Conservation (phyloP, 1,140 invertebrate genomes). For the Micrasema longulum region DNA sequence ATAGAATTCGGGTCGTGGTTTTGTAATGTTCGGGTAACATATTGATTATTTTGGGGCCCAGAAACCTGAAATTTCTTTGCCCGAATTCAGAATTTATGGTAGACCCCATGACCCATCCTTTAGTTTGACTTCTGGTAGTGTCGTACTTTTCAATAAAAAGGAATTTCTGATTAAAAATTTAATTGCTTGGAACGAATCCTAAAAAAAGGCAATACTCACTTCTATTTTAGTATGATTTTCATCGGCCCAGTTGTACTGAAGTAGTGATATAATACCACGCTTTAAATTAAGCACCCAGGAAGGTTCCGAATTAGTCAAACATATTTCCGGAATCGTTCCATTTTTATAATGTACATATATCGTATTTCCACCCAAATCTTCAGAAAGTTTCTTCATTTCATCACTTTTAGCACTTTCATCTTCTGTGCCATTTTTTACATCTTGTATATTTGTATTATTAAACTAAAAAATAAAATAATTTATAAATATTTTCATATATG, state of each 20-base stretch:
- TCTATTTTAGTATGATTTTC: slow-evolving; percentile 15
- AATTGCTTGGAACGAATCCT: too few relatives aligned
- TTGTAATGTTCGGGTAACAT: too few relatives aligned
- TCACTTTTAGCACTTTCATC: slow-evolving; percentile 10
- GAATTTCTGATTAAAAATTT: too few relatives aligned
- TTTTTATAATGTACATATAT: slow-evolving; percentile 37
- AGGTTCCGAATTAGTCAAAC: slow-evolving; percentile 22
- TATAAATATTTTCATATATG: too few relatives aligned
- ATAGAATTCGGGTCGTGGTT: too few relatives aligned
- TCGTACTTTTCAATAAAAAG: too few relatives aligned
- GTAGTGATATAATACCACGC: slow-evolving; percentile 44
- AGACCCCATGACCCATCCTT: too few relatives aligned
- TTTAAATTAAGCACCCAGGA: slow-evolving; percentile 45
- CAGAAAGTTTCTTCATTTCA: slow-evolving; percentile 1
- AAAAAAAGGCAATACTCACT: too few relatives aligned
- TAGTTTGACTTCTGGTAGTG: too few relatives aligned
- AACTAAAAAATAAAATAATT: slow-evolving; percentile 32
- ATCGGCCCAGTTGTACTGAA: slow-evolving; percentile 39
- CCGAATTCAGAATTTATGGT: too few relatives aligned
- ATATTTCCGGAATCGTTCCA: slow-evolving; percentile 34
- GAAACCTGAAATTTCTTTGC: too few relatives aligned
- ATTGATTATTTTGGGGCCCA: too few relatives aligned
- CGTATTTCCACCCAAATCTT: slow-evolving; percentile 22
- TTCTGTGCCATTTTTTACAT: background rate
- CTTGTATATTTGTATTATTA: slow-evolving; percentile 26